Evolutionary conservation across 2,888 invertebrate genomes (phyloP).

Genomic region (Lasioglossum pauxillum): DNA sequence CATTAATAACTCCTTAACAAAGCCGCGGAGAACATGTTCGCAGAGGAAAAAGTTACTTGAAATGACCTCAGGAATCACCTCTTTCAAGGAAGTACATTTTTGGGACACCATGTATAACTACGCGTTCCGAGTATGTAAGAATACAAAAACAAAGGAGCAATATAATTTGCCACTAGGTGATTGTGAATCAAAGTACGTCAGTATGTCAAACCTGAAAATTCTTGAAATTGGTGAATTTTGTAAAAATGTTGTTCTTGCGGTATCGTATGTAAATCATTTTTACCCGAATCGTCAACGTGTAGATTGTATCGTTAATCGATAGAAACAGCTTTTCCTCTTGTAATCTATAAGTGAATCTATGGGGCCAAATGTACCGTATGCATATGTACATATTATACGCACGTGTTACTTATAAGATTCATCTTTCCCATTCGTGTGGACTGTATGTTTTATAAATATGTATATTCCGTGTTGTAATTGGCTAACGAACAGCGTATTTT

Average conservation of each 20-base stretch:
- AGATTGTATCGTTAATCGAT: neutral
- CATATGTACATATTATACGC: slow-evolving; percentile 74
- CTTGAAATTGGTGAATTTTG: neutral
- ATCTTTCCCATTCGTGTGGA: slow-evolving; percentile 85
- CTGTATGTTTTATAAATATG: slow-evolving; percentile 71
- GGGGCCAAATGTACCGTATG: slow-evolving; percentile 54
- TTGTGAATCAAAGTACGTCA: no score
- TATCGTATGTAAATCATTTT: neutral
- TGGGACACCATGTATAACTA: neutral
- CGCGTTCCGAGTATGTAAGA: neutral
- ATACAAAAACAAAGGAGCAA: neutral
- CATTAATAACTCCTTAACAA: no score
- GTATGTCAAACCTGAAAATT: neutral
- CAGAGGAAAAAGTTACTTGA: no score
- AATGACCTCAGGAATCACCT: no score
- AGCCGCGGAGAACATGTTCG: no score
- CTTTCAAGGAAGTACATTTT: no score
- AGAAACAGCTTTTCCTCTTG: neutral
- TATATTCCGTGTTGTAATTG: slow-evolving; percentile 63
- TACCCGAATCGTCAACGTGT: neutral
- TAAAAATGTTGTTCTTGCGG: neutral
- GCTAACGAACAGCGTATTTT: slow-evolving; percentile 49
- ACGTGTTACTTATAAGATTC: slow-evolving; percentile 77
- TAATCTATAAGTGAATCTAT: neutral
- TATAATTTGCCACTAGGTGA: neutral